Percentiles rank a stretch among this genome's conserved stretches.
phyloP scores from a whole-genome alignment of 2,888 invertebrate genomes.

The Ctena decussata region DNA sequence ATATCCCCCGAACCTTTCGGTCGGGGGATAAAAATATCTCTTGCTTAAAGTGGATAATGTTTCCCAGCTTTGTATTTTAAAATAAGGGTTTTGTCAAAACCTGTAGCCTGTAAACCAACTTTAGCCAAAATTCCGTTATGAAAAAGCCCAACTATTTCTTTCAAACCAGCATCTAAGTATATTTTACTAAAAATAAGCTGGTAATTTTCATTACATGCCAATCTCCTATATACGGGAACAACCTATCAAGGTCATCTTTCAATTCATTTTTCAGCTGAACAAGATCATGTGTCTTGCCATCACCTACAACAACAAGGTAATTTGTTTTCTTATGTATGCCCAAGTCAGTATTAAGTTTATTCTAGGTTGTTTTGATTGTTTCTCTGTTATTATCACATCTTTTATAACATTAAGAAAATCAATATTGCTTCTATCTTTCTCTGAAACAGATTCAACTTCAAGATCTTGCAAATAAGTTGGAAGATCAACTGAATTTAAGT shows the following conservation, averaged over 20 bases:
- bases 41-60: no score
- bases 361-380: not conserved
- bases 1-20: no score
- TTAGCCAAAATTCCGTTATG: not conserved
- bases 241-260: not conserved
- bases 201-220: constrained; percentile 23
- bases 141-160: constrained; percentile 4
- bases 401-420: no score
- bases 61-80: no score
- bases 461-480: not conserved
- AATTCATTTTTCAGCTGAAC: constrained; percentile 23
- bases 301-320: constrained; percentile 24
- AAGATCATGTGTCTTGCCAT: constrained; percentile 23
- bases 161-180: constrained; percentile 29
- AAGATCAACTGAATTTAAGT: not conserved
- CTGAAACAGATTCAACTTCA: not conserved
- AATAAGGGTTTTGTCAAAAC: not conserved
- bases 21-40: no score
- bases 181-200: constrained; percentile 10
- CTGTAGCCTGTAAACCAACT: not conserved
- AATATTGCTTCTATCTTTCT: not conserved
- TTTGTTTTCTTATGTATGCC: not conserved
- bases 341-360: not conserved
- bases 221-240: constrained; percentile 21
- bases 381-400: not conserved